Percentiles rank a stretch among this genome's conserved stretches.
Evolutionary conservation across 2,888 invertebrate species (phyloP).

Genomic region (Octodonta nipae): DNA sequence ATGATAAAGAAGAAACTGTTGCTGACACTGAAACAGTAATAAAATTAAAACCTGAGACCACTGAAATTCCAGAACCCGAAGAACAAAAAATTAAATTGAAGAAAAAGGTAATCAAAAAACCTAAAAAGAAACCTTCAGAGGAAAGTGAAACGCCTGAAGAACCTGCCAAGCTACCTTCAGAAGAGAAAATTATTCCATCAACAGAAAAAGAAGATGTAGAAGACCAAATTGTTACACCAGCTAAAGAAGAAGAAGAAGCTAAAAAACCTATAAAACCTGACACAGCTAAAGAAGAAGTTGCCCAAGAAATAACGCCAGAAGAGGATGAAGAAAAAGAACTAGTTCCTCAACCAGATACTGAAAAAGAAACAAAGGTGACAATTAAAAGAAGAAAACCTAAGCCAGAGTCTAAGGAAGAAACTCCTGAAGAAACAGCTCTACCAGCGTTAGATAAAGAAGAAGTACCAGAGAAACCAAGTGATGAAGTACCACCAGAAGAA

Average conservation of each 20-base stretch:
- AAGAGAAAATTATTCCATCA: too few species aligned
- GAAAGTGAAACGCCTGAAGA: too few species aligned
- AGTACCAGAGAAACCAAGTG: conserved; percentile 12
- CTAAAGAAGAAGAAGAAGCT: too few species aligned
- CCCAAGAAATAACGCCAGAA: conserved; percentile 3
- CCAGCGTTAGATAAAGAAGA: neutral
- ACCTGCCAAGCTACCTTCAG: too few species aligned
- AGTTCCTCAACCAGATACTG: neutral
- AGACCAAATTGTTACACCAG: too few species aligned
- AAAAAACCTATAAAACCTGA: too few species aligned
- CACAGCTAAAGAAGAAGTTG: too few species aligned
- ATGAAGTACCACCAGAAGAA: conserved; percentile 6
- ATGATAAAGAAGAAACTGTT: conserved; percentile 24
- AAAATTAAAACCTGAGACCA: conserved; percentile 2
- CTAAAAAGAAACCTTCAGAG: conserved; percentile 5
- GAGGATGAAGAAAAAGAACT: conserved; percentile 10
- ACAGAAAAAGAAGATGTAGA: too few species aligned
- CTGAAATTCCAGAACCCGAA: conserved; percentile 7
- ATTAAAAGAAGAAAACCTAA: neutral
- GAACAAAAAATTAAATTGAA: conserved; percentile 10
- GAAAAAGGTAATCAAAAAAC: conserved; percentile 10
- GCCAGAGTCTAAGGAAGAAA: neutral
- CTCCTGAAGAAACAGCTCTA: neutral
- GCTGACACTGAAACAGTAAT: conserved; percentile 3
- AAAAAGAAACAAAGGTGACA: neutral